Percentiles rank a stretch among this genome's conserved stretches.
Evolutionary conservation across 2,888 invertebrate genomes (phyloP).

Genomic region (Epinotia nisella): DNA sequence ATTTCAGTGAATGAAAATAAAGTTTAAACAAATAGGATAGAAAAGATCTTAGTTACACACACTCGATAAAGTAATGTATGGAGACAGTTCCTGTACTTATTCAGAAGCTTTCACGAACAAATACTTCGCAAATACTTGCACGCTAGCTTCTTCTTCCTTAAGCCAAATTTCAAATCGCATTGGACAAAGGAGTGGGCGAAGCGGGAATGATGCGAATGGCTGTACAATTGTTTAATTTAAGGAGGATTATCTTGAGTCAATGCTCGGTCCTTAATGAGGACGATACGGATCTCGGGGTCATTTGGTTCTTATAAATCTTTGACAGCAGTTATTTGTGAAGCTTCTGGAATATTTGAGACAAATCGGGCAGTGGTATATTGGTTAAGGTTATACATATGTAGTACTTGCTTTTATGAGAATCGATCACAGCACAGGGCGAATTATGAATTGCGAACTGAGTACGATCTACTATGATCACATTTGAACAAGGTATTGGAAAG

Average conservation of each 20-base stretch:
- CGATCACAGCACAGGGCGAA: neutral
- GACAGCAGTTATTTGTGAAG: conserved; percentile 5
- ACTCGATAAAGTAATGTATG: neutral
- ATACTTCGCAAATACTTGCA: neutral
- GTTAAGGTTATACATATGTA: neutral
- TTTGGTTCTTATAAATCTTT: conserved; percentile 25
- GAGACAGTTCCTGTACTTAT: neutral
- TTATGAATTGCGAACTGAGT: neutral
- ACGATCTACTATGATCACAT: neutral
- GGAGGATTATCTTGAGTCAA: conserved; percentile 55
- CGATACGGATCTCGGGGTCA: conserved; percentile 40
- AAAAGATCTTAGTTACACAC: neutral
- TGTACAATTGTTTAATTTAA: conserved; percentile 79
- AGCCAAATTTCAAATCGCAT: conserved; percentile 61
- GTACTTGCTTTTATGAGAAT: neutral
- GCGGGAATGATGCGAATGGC: conserved; percentile 74
- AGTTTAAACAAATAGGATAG: too few species aligned
- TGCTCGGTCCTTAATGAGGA: conserved; percentile 37
- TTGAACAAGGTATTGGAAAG: neutral
- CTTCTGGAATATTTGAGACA: neutral
- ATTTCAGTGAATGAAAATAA: too few species aligned
- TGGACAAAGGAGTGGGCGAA: conserved; percentile 79
- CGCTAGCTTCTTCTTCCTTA: conserved; percentile 52
- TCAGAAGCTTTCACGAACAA: neutral
- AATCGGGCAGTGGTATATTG: neutral